Evolutionary conservation across 2,797 vertebrate genomes (phyloP), one percentile per base, ranked within the genome.

Genomic region (Crocodylus rhombifer): DNA sequence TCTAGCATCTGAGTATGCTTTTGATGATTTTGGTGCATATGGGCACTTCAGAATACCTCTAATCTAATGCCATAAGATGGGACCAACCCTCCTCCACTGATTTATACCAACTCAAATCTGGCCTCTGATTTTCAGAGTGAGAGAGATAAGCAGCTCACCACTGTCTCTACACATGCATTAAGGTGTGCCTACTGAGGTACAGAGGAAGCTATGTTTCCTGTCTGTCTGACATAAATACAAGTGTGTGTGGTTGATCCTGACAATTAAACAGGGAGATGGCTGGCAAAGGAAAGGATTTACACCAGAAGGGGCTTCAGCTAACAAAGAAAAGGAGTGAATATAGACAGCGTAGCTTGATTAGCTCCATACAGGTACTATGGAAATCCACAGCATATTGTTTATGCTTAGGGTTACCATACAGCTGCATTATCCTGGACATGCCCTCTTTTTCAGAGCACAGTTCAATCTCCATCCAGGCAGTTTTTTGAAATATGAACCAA

Each of bases 221-320:
- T 83, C 69, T 65, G 65, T 63, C 9, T 65, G 64, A 23, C 30
- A 0, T 1, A 80, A 92, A 21, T 33, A 85, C 75, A 25, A 36
- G 16, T 7, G 55, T 87, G 55, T 87, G 92, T 78, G 82, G 84
- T 88, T 85, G 89, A 78, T 93, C 84, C 63, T 76, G 76, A 64
- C 94, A 92, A 93, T 95, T 93, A 94, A 85, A 87, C 51, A 90
- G 83, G 87, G 90, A 82, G 76, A 84, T 63, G 83, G 73, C 42
- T 57, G 42, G 25, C 51, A 14, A 83, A 51, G 65, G 78, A 92
- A 90, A 92, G 86, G 73, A 84, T 84, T 89, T 87, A 93, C 80
- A 82, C 76, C 75, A 92, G 81, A 77, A 17, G 58, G n/a, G 62
- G 56, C 57, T 71, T 61, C 26, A 25, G 15, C 56, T 28, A 65